Percentiles rank a stretch among this genome's conserved stretches.
phyloP scores from a whole-genome alignment of 2,113 vertebrate species.

The Sisor rabdophorus region DNA sequence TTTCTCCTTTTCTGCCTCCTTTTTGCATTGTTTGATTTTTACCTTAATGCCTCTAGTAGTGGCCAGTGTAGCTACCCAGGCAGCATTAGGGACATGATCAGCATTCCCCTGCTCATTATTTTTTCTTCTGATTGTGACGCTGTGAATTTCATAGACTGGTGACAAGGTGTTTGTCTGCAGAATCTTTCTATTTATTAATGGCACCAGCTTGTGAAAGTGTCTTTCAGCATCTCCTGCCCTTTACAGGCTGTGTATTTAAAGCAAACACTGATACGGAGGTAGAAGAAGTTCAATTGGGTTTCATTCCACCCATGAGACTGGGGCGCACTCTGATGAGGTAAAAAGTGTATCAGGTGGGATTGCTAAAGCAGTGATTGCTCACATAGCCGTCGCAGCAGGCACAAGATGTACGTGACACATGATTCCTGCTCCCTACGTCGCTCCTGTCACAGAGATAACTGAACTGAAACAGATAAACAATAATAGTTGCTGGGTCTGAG shows the following conservation, averaged over 20 bases:
- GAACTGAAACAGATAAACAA: conserved; percentile 47
- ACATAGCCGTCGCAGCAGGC: conserved; percentile 12
- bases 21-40: conserved; percentile 23
- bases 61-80: not conserved
- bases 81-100: conserved; percentile 1
- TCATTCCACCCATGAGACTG: not conserved
- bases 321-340: conserved; percentile 13
- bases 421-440: conserved; percentile 4
- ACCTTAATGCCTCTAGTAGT: conserved; percentile 16
- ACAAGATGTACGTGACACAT: conserved; percentile 19
- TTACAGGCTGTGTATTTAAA: not conserved
- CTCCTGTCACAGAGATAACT: conserved; percentile 38
- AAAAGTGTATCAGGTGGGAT: conserved; percentile 18
- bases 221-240: not conserved
- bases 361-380: conserved; percentile 14
- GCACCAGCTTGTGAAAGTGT: not conserved
- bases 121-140: conserved; percentile 12
- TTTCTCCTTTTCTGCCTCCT: not conserved
- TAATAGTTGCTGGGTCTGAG: conserved; percentile 50
- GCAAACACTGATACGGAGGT: not conserved
- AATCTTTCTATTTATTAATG: conserved; percentile 16
- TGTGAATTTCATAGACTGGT: not conserved
- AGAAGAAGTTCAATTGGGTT: conserved; percentile 1
- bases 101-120: conserved; percentile 23
- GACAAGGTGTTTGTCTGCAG: not conserved